Evolutionary conservation across 2,888 invertebrate genomes (phyloP).

Genomic region (Lomographa bimaculata): DNA sequence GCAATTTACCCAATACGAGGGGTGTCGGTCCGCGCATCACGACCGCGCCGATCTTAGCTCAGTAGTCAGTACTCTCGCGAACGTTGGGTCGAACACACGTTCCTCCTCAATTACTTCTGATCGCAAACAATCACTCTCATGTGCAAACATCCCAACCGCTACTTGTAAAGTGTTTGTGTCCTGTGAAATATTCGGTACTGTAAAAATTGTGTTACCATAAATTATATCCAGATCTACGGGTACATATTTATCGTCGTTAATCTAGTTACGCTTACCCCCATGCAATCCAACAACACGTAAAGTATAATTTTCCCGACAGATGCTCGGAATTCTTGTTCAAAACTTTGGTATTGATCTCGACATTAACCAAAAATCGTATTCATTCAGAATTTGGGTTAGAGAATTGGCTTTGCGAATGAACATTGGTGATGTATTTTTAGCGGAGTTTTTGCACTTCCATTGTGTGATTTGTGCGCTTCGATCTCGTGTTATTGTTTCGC

Average conservation of each 20-base stretch:
- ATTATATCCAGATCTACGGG: background rate
- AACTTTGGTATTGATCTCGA: constrained; percentile 33
- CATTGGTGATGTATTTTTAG: constrained; percentile 28
- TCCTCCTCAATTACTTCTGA: constrained; percentile 31
- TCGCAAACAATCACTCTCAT: constrained; percentile 42
- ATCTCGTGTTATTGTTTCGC: constrained; percentile 26
- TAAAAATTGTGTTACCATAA: constrained; percentile 7
- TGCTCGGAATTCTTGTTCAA: constrained; percentile 27
- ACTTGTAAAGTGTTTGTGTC: constrained; percentile 38
- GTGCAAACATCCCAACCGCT: constrained; percentile 30
- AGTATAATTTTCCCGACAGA: constrained; percentile 10
- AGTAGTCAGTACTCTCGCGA: constrained; percentile 53
- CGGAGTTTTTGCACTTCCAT: constrained; percentile 24
- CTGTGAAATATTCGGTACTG: constrained; percentile 14
- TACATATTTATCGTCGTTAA: too few relatives aligned
- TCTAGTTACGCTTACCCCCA: constrained; percentile 3
- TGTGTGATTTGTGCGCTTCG: constrained; percentile 16
- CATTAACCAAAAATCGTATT: constrained; percentile 17
- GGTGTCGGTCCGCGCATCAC: constrained; percentile 48
- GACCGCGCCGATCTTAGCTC: constrained; percentile 37
- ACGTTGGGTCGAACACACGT: constrained; percentile 42
- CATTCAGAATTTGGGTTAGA: constrained; percentile 14
- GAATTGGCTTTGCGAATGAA: constrained; percentile 19
- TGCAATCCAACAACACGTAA: constrained; percentile 15
- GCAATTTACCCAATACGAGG: constrained; percentile 50